phyloP scores from a whole-genome alignment of 2,113 vertebrate species.

The Saccopteryx leptura region DNA sequence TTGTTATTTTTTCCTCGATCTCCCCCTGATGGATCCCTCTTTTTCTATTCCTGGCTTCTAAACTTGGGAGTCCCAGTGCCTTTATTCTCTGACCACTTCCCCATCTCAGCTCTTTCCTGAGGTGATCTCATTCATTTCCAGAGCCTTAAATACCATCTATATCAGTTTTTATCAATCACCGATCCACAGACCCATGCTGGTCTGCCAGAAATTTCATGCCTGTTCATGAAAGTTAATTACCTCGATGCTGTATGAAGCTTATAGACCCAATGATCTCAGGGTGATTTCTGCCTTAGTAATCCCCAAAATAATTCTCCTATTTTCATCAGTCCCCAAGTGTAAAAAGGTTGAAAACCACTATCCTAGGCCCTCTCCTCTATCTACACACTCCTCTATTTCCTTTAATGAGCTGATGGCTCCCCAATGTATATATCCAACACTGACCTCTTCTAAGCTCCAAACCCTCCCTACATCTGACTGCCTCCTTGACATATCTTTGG shows the following conservation, averaged over 20 bases:
- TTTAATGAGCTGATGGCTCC: background rate
- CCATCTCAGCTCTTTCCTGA: background rate
- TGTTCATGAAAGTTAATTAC: background rate
- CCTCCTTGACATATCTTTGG: background rate
- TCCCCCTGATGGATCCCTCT: background rate
- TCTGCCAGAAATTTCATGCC: no score
- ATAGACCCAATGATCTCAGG: no score
- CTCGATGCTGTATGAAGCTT: no score
- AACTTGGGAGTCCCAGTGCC: background rate
- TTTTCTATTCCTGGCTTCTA: background rate
- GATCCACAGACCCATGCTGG: no score
- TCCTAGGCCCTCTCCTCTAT: background rate
- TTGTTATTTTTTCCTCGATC: background rate
- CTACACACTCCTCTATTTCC: background rate
- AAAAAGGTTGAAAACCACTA: no score
- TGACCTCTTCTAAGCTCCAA: background rate
- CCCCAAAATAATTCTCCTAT: no score
- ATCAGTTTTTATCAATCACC: background rate
- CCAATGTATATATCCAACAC: fast-evolving
- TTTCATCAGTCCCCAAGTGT: no score
- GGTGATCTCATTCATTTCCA: background rate
- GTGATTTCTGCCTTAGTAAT: no score
- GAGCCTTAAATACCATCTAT: background rate
- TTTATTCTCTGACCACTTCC: background rate
- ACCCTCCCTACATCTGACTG: background rate